phyloP scores from a whole-genome alignment of 2,797 vertebrate genomes.

The Aselliscus stoliczkanus region DNA sequence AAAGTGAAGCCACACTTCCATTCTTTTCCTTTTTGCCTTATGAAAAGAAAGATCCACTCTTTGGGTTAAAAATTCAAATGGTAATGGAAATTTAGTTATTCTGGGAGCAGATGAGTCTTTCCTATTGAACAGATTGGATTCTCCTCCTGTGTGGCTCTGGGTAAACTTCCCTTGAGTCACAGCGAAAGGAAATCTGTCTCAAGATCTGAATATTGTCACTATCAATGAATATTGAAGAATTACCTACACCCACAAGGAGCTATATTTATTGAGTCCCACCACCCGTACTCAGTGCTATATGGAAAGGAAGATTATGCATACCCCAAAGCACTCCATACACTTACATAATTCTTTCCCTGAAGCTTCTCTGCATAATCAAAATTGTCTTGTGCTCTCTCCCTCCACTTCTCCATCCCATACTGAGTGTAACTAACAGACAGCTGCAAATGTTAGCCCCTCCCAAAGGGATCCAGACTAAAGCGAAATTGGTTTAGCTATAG shows the following conservation, averaged over 20 bases:
- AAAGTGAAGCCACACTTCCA: constrained; percentile 49
- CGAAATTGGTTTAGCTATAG: constrained; percentile 50
- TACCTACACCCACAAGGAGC: constrained; percentile 67
- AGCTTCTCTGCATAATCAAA: constrained; percentile 57
- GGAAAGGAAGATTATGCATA: constrained; percentile 51
- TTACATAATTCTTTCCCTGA: constrained; percentile 64
- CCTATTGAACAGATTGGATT: constrained; percentile 74
- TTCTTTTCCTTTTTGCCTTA: constrained; percentile 58
- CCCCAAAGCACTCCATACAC: constrained; percentile 61
- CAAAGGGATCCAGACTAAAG: constrained; percentile 50
- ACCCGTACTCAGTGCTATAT: constrained; percentile 48
- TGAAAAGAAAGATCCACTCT: constrained; percentile 53
- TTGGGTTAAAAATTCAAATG: constrained; percentile 70
- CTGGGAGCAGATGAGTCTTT: constrained; percentile 63
- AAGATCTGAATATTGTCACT: constrained; percentile 68
- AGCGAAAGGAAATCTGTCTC: constrained; percentile 70
- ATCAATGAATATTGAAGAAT: constrained; percentile 75
- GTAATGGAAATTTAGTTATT: constrained; percentile 73
- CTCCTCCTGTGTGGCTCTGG: constrained; percentile 71
- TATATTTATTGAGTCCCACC: constrained; percentile 64
- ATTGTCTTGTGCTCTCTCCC: constrained; percentile 30
- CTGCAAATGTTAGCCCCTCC: constrained; percentile 51
- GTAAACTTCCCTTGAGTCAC: constrained; percentile 69
- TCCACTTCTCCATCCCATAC: constrained; percentile 47
- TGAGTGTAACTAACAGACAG: constrained; percentile 45